Conservation (phyloP, 2,113 vertebrate genomes). For the Gambusia affinis region DNA sequence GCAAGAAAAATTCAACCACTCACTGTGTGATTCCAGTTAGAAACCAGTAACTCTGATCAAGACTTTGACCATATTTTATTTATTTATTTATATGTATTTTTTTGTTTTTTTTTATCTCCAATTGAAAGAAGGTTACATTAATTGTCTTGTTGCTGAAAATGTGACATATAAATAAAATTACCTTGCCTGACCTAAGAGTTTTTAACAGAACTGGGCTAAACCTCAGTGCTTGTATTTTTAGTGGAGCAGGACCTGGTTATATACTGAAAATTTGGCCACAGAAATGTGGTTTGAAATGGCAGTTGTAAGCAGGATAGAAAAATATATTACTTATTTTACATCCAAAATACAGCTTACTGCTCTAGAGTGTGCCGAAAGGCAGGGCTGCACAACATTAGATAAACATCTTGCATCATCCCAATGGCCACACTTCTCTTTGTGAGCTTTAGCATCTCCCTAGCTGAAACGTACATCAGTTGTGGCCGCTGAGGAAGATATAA, state of each 20-base stretch:
- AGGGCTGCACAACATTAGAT: not conserved
- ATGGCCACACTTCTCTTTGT: no score
- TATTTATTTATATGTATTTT: no score
- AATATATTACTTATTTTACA: not conserved
- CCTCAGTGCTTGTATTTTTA: not conserved
- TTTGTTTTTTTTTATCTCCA: not conserved
- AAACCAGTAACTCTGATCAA: not conserved
- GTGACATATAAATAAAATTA: no score
- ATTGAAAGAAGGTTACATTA: not conserved
- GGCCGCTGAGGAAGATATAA: no score
- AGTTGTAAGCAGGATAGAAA: not conserved
- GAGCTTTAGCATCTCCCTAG: no score
- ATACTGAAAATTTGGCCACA: conserved; percentile 10
- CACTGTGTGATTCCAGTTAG: not conserved
- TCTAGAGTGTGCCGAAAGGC: not conserved
- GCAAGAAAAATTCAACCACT: not conserved
- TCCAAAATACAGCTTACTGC: not conserved
- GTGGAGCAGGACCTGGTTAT: not conserved
- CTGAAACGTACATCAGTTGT: no score
- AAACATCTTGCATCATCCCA: no score
- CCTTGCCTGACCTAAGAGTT: not conserved
- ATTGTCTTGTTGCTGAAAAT: no score
- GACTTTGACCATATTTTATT: not conserved
- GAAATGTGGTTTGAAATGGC: conserved; percentile 11
- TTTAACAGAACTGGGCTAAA: conserved; percentile 20